Percentiles rank a stretch among this genome's conserved stretches.
Evolutionary conservation across 92 coral and sea anemone genomes (phyloP).

Genomic region (Bergia sp.): DNA sequence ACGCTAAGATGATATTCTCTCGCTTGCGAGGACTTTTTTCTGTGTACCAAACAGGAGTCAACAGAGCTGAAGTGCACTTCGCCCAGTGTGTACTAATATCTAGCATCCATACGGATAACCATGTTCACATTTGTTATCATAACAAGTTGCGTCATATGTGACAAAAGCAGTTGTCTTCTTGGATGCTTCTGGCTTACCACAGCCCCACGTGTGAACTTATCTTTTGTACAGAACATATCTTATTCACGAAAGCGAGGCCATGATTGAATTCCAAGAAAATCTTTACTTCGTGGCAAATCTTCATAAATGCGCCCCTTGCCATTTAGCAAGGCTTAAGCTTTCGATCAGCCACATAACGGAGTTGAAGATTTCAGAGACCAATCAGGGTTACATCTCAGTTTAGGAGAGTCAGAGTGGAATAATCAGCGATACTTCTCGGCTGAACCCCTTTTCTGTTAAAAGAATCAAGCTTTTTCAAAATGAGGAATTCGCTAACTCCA

Average conservation of each 20-base stretch:
- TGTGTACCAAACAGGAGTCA: neutral
- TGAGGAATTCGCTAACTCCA: neutral
- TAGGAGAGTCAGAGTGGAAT: neutral
- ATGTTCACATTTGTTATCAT: neutral
- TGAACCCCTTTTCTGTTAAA: neutral
- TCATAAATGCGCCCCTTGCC: neutral
- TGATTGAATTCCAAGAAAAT: no score
- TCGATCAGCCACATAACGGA: neutral
- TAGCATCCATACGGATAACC: neutral
- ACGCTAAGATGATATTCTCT: constrained; percentile 19
- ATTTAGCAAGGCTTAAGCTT: neutral
- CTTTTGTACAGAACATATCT: neutral
- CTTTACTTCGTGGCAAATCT: neutral
- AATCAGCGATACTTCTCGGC: neutral
- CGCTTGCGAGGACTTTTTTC: neutral
- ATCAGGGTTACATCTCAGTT: neutral
- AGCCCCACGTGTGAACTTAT: neutral
- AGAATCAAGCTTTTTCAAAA: no score
- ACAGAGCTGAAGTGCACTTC: neutral
- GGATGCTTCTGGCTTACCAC: neutral
- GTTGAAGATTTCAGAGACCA: neutral
- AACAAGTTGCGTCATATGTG: neutral
- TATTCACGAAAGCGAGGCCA: no score
- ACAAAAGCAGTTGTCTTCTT: neutral
- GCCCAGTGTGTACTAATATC: neutral